Evolutionary conservation across 2,888 invertebrate genomes (phyloP).

Genomic region (Sepiola atlantica): DNA sequence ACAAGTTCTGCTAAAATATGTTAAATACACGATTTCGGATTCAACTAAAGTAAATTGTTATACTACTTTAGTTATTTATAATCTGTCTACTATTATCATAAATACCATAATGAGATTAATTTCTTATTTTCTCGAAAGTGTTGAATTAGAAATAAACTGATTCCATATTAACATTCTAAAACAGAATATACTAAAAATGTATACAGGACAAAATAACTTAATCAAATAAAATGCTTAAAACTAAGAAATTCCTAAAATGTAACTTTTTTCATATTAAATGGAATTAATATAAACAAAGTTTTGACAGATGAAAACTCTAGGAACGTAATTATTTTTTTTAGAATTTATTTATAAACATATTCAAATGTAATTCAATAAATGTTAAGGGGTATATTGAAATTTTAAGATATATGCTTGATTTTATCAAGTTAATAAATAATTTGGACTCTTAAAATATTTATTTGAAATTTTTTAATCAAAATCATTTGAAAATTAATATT

Average conservation of each 20-base stretch:
- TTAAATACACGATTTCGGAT: background rate
- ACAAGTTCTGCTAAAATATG: background rate
- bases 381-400: background rate
- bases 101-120: too few relatives aligned
- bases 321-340: background rate
- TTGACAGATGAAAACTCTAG: background rate
- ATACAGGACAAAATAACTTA: background rate
- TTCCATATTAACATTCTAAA: background rate
- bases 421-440: background rate
- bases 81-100: too few relatives aligned
- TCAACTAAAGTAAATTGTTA: background rate
- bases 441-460: background rate
- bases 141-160: background rate
- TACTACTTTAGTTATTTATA: background rate
- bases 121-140: background rate
- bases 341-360: background rate
- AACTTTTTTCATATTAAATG: background rate
- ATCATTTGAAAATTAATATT: background rate
- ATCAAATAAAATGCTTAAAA: background rate
- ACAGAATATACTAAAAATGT: background rate
- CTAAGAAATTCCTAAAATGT: background rate
- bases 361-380: background rate
- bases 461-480: background rate
- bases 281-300: background rate
- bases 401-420: background rate